These are phyloP conservation scores for Branchellion lobata DNA, from an alignment of 2,888 invertebrate species.

Conservation along the genomic window DNA sequence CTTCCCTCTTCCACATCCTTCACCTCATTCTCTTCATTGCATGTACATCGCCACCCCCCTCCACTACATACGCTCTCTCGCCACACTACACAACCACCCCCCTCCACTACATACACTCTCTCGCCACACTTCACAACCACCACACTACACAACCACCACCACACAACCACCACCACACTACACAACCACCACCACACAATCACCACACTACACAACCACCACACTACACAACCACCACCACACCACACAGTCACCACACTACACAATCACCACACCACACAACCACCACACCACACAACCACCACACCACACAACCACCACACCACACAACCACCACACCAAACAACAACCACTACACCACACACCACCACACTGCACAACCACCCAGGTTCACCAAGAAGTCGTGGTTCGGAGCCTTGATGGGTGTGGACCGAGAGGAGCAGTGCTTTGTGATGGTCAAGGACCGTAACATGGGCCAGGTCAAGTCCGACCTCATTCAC, in stretches of 20 bases:
- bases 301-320: not conserved
- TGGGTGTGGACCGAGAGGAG: conserved; percentile 84
- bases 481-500: conserved; percentile 96
- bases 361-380: not conserved
- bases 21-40: too few species aligned
- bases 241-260: too few species aligned
- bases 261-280: too few species aligned
- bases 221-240: not conserved
- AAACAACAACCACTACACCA: not conserved
- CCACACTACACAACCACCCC: not conserved
- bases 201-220: not conserved
- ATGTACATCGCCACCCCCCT: not conserved
- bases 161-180: too few species aligned
- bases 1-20: too few species aligned
- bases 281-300: too few species aligned
- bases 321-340: not conserved
- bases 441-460: conserved; percentile 95
- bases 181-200: not conserved
- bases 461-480: conserved; percentile 90
- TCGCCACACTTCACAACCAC: not conserved
- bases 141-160: too few species aligned
- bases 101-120: not conserved
- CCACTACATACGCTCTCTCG: not conserved
- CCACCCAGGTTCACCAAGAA: conserved; percentile 74
- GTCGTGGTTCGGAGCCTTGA: conserved; percentile 96